Base-by-base conservation (phyloP, 2,113 vertebrate genomes). In the Pampusana beccarii region DNA sequence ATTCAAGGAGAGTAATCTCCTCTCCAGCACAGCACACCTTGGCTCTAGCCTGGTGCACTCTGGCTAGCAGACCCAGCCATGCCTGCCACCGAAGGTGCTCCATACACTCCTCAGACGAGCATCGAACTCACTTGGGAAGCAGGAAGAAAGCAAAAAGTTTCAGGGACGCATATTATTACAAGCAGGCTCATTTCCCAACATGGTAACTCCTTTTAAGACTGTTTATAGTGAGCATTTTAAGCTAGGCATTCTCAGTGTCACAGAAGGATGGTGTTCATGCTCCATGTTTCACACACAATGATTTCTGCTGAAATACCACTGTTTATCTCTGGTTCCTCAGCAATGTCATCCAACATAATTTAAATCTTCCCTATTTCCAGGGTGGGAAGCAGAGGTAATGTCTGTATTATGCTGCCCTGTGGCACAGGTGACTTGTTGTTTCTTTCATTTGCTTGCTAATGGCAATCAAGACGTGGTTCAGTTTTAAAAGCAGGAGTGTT, bases 231-330 rank as follows among this genome's bases (percentile, higher is more conserved):
- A 90, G 50, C 29, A 77, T 83, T 90, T 93, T 48, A 78, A 87
- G 78, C 33, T 29, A 78, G 72, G 72, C 60, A 50, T 50, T 83
- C 66, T 80, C 71, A 92, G 46, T 53, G 69, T 67, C 93, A 91
- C 64, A 71, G 90, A 92, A 88, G 36, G 44, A 96, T 84, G 83
- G 38, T 91, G 92, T 96, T 96, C 95, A 92, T 50, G 8, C 70
- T 94, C 78, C n/a, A 6, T 54, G 64, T 80, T 83, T 90, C 86
- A 71, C 0, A 1, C 24, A 69, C 40, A 50, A 10, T 61, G 53
- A 67, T 51, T 94, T 86, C 88, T 91, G 66, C 69, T 84, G 80
- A 91, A 95, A 75, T 36, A 50, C 28, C 20, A 62, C 42, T 80
- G 88, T 81, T 97, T 93, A 81, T 78, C 56, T 86, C 48, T 86